Conservation (phyloP, 2,113 vertebrate genomes). For the Arothron firmamentum region DNA sequence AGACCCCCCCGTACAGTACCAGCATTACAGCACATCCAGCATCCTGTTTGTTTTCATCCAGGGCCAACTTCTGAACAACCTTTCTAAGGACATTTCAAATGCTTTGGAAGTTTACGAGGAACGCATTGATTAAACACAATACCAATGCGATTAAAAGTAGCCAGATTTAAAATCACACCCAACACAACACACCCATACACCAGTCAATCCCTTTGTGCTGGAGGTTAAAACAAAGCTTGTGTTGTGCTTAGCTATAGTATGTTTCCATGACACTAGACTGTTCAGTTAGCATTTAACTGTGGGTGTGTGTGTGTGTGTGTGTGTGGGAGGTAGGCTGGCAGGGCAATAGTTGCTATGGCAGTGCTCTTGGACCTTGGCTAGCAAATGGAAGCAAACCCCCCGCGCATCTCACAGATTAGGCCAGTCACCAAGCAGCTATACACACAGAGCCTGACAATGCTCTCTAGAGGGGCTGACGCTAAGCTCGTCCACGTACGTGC, state of each 20-base stretch:
- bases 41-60: not conserved
- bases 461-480: not conserved
- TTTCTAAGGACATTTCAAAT: not conserved
- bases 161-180: not conserved
- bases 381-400: constrained; percentile 36
- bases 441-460: not conserved
- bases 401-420: constrained; percentile 38
- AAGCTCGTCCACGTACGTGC: not conserved
- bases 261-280: constrained; percentile 51
- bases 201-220: constrained; percentile 4
- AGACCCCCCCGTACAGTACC: not conserved
- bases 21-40: not conserved
- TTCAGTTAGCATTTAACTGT: constrained; percentile 34
- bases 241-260: constrained; percentile 21
- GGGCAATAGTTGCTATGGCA: constrained; percentile 64
- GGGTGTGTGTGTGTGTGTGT: constrained; percentile 17
- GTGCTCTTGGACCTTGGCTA: constrained; percentile 59
- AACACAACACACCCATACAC: constrained; percentile 23
- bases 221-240: constrained; percentile 6
- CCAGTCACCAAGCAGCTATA: constrained; percentile 26
- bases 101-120: not conserved
- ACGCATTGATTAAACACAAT: not conserved
- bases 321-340: constrained; percentile 28
- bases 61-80: not conserved
- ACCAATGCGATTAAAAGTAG: not conserved